Evolutionary conservation across 2,888 invertebrate genomes (phyloP), one percentile per base, ranked within the genome.

Genomic region (Nomada hirtipes): DNA sequence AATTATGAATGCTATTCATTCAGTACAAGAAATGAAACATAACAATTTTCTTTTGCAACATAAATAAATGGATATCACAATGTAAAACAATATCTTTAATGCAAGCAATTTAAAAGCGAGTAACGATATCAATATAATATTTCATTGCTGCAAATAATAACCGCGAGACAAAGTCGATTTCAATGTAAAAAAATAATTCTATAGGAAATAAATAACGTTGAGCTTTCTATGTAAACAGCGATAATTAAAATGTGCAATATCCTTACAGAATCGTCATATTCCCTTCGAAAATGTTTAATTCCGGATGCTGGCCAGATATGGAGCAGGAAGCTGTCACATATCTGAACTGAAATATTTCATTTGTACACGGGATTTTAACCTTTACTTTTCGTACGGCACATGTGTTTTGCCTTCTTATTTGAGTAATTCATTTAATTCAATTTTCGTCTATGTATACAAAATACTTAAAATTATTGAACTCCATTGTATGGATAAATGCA

Each of bases 221-320:
- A 15, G 15, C 26, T 63, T 50, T 50, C 18, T 73, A 53, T 26
- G 11, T n/a, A 11, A 15, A 65, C 60, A 70, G 20, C n/a, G 29
- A 55, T 55, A 50, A 60, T 4, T 59, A n/a, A 64, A 63, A 69
- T 67, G 7, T n/a, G 9, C 3, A 60, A 15, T 81, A 70, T 63
- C 10, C 82, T 82, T 81, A 81, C 82, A 65, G 47, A 29, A 60
- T 70, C 57, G 60, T 61, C 4, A 29, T 60, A 20, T 52, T 57
- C 57, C 44, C 76, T 70, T 73, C 29, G 52, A 44, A 36, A 72
- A 70, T 67, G 44, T 77, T 53, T 61, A 53, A 47, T 42, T 61
- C 82, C 82, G 74, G 74, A 78, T 82, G 74, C 67, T 82, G 71
- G 57, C 36, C 64, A 60, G 69, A 82, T 70, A 72, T 36, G 57